Conservation (phyloP, 2,113 vertebrate genomes). For the Upupa epops region DNA sequence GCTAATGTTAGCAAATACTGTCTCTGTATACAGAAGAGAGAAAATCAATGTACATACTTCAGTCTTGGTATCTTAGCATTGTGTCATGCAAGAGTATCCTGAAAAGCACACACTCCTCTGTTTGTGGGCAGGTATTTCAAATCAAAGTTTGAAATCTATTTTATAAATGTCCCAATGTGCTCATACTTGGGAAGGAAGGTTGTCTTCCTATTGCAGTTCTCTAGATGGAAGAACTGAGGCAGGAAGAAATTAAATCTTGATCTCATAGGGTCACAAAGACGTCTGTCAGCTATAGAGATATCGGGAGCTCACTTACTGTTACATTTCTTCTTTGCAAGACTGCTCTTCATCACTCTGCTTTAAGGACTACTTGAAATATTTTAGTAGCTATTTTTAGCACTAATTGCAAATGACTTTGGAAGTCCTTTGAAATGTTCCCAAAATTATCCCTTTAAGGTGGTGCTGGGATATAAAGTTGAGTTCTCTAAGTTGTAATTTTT, state of each 20-base stretch:
- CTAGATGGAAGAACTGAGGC: neutral
- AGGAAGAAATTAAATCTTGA: neutral
- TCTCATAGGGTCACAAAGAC: neutral
- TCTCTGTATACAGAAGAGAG: neutral
- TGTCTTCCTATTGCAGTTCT: neutral
- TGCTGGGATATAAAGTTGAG: neutral
- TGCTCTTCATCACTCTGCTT: neutral
- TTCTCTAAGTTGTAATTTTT: neutral
- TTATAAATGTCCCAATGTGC: neutral
- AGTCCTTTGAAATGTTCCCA: slow-evolving; percentile 11
- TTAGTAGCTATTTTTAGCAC: slow-evolving; percentile 25
- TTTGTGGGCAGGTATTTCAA: neutral
- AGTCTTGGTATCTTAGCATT: neutral
- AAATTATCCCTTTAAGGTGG: slow-evolving; percentile 14
- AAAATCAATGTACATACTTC: neutral
- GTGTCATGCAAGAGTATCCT: neutral
- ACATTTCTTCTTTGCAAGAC: neutral
- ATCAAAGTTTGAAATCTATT: neutral
- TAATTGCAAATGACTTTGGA: slow-evolving; percentile 31
- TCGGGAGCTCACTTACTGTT: neutral
- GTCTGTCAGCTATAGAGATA: neutral
- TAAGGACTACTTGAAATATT: slow-evolving; percentile 3
- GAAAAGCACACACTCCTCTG: neutral
- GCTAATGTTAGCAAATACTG: neutral
- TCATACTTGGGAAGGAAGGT: neutral